These are phyloP conservation scores for Syngnathus floridae DNA, from an alignment of 2,113 vertebrate species.

Conservation along the genomic window DNA sequence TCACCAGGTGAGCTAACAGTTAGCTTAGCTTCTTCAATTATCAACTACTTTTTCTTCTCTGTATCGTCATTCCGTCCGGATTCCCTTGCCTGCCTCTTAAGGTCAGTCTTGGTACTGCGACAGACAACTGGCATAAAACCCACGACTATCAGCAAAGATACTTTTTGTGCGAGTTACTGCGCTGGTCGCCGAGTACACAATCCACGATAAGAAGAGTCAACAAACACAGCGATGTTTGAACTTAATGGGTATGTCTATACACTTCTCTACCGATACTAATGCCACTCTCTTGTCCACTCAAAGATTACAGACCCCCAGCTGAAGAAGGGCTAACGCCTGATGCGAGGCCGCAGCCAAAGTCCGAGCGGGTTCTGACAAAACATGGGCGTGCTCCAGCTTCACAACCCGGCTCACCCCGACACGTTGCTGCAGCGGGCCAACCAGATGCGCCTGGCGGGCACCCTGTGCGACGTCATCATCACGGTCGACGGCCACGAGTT, in stretches of 20 bases:
- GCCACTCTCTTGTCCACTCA: slow-evolving; percentile 5
- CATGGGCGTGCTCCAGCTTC: slow-evolving; percentile 95
- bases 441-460: slow-evolving; percentile 94
- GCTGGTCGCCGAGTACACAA: no score
- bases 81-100: no score
- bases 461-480: slow-evolving; percentile 95
- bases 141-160: no score
- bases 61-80: no score
- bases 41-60: no score
- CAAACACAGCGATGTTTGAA: no score
- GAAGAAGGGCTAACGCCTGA: slow-evolving; percentile 73
- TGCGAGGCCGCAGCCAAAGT: slow-evolving; percentile 67
- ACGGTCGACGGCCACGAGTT: slow-evolving; percentile 98
- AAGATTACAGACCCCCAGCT: slow-evolving; percentile 37
- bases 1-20: not conserved
- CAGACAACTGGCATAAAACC: no score
- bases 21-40: not conserved
- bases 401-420: slow-evolving; percentile 91
- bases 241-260: not conserved
- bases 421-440: slow-evolving; percentile 96
- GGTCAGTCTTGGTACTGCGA: no score
- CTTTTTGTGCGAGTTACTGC: no score
- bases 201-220: no score
- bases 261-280: slow-evolving; percentile 23
- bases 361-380: slow-evolving; percentile 76